Evolutionary conservation across 2,888 invertebrate genomes (phyloP).

Genomic region (Yponomeuta malinellus): DNA sequence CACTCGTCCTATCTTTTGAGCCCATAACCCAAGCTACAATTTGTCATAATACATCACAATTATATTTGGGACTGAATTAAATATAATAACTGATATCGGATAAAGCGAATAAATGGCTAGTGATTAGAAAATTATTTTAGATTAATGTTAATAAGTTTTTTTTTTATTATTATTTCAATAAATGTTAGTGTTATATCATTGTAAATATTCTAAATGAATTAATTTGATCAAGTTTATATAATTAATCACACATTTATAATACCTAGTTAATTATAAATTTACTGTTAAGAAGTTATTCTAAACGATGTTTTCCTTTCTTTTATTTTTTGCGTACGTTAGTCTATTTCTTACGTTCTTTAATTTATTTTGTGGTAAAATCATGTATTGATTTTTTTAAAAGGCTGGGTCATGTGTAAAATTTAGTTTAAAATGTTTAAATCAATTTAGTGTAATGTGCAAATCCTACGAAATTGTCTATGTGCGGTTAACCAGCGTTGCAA

Average conservation of each 20-base stretch:
- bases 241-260: slow-evolving; percentile 12
- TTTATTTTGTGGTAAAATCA: neutral
- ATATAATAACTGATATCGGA: slow-evolving; percentile 31
- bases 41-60: slow-evolving; percentile 12
- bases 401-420: slow-evolving; percentile 59
- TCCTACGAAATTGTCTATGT: neutral
- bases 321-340: neutral
- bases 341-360: neutral
- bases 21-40: neutral
- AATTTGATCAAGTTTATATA: slow-evolving; percentile 28
- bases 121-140: slow-evolving; percentile 71
- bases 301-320: neutral
- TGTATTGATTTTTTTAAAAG: slow-evolving; percentile 29
- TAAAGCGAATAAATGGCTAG: slow-evolving; percentile 72
- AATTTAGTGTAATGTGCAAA: slow-evolving; percentile 15
- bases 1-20: neutral
- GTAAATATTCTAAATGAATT: slow-evolving; percentile 49
- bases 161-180: slow-evolving; percentile 39
- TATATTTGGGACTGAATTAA: slow-evolving; percentile 22
- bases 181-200: slow-evolving; percentile 33
- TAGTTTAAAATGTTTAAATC: slow-evolving; percentile 23
- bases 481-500: neutral
- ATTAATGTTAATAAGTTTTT: slow-evolving; percentile 33
- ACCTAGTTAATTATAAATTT: slow-evolving; percentile 20
- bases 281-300: neutral